A percentile compares a stretch with the other conserved stretches of the same genome.
Evolutionary conservation across 2,797 vertebrate species (phyloP).

Genomic region (Sphaeramia orbicularis): DNA sequence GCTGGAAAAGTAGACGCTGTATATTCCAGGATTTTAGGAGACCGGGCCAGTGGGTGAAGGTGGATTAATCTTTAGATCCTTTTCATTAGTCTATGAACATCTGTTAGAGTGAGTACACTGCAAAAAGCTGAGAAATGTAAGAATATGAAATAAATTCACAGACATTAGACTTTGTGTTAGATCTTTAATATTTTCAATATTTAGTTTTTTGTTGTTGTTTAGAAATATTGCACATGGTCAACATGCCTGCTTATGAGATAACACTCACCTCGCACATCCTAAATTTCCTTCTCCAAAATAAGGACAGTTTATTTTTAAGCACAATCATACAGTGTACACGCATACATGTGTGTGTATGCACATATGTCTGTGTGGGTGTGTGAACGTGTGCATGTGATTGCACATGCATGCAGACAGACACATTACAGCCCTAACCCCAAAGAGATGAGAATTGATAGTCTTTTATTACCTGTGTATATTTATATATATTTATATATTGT

Average conservation of each 20-base stretch:
- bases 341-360: conserved; percentile 83
- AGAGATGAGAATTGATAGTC: conserved; percentile 71
- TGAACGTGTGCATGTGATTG: conserved; percentile 72
- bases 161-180: conserved; percentile 80
- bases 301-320: conserved; percentile 87
- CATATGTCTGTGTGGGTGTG: conserved; percentile 80
- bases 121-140: neutral
- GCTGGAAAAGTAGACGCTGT: conserved; percentile 25
- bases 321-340: conserved; percentile 87
- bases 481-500: conserved; percentile 42
- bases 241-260: conserved; percentile 88
- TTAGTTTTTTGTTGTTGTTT: conserved; percentile 84
- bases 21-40: conserved; percentile 24
- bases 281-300: conserved; percentile 86
- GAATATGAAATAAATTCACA: conserved; percentile 51
- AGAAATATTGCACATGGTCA: conserved; percentile 92
- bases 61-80: conserved; percentile 13
- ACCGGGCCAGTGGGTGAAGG: conserved; percentile 1
- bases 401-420: conserved; percentile 77
- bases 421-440: conserved; percentile 71
- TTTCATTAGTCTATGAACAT: conserved; percentile 3
- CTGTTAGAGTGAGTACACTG: neutral
- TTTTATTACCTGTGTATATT: conserved; percentile 64
- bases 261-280: conserved; percentile 84
- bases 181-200: conserved; percentile 90